phyloP scores from a whole-genome alignment of 2,888 invertebrate species.

The Asteroscopus sphinx region DNA sequence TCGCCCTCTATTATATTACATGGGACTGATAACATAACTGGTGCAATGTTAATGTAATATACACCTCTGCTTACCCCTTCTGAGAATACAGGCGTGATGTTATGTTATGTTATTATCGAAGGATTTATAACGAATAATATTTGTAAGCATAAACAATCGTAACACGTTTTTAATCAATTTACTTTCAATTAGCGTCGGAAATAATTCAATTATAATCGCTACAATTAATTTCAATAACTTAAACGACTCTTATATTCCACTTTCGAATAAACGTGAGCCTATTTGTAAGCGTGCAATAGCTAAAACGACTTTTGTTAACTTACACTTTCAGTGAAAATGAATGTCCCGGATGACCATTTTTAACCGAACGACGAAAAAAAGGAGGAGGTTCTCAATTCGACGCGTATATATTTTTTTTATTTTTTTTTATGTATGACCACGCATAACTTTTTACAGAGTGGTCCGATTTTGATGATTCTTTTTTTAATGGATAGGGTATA shows the following conservation, averaged over 20 bases:
- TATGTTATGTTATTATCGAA: background rate
- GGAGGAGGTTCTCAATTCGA: too few species aligned
- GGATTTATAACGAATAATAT: background rate
- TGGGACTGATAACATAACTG: too few species aligned
- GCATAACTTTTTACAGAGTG: too few species aligned
- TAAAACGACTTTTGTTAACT: background rate
- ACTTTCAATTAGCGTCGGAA: conserved; percentile 3
- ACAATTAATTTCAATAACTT: conserved; percentile 24
- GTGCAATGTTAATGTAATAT: too few species aligned
- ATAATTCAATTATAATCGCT: conserved; percentile 18
- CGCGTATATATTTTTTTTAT: too few species aligned
- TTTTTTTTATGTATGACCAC: too few species aligned
- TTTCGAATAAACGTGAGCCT: conserved; percentile 21
- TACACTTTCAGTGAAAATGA: conserved; percentile 22
- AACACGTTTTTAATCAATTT: conserved; percentile 2
- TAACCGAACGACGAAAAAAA: too few species aligned
- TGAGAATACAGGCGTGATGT: too few species aligned
- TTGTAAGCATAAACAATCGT: background rate
- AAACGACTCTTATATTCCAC: conserved; percentile 1
- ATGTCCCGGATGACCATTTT: conserved; percentile 18
- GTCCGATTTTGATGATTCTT: too few species aligned
- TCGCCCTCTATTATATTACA: too few species aligned
- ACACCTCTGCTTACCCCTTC: too few species aligned
- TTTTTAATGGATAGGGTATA: too few species aligned
- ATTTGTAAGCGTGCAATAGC: background rate